Conservation (phyloP, 2,113 vertebrate genomes). For the Pithys albifrons region DNA sequence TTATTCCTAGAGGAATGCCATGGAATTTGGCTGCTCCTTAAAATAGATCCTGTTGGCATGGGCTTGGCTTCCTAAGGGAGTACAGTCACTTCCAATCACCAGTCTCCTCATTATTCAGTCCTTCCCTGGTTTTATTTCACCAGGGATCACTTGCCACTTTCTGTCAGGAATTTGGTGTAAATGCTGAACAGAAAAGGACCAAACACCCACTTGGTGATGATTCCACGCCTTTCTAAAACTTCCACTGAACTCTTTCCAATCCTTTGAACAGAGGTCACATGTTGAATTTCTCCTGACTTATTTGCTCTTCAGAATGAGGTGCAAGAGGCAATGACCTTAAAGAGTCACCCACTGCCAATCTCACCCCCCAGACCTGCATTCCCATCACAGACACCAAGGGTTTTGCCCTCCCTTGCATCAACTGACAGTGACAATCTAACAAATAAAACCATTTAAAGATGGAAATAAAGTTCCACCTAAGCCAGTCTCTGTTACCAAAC, state of each 20-base stretch:
- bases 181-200: not conserved
- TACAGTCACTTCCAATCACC: not conserved
- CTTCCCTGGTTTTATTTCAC: not conserved
- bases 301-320: not conserved
- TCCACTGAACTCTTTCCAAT: not conserved
- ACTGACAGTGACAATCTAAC: not conserved
- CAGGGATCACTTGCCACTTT: not conserved
- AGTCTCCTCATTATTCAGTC: not conserved
- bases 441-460: not conserved
- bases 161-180: not conserved
- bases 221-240: not conserved
- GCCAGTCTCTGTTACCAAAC: not conserved
- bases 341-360: not conserved
- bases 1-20: not conserved
- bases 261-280: not conserved
- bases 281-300: not conserved
- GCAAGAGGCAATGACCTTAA: not conserved
- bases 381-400: not conserved
- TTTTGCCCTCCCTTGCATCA: not conserved
- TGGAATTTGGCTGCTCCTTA: not conserved
- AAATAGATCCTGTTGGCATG: not conserved
- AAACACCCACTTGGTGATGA: not conserved
- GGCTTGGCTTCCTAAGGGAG: not conserved
- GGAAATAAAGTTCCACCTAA: not conserved
- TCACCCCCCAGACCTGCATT: not conserved